Evolutionary conservation across 2,113 vertebrate genomes (phyloP).

Genomic region (Verasper variegatus): DNA sequence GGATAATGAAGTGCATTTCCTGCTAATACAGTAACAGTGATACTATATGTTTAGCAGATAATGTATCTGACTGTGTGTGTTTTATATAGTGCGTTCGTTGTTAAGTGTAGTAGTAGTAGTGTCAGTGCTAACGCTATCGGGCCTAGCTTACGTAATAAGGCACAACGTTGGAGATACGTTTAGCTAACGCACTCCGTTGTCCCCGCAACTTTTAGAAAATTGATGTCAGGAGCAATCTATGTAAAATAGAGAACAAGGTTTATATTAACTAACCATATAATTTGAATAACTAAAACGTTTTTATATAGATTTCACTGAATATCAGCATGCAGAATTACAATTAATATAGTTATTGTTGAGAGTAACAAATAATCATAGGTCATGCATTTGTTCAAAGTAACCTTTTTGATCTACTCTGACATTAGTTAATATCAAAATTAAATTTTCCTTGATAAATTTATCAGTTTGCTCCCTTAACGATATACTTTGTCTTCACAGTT

Average conservation of each 20-base stretch:
- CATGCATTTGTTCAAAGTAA: too few relatives aligned
- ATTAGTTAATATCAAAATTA: too few relatives aligned
- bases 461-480: neutral
- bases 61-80: too few relatives aligned
- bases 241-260: neutral
- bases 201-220: neutral
- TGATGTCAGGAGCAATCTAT: neutral
- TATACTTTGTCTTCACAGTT: slow-evolving; percentile 27
- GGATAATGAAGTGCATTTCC: neutral
- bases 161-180: slow-evolving; percentile 28
- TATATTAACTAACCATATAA: neutral
- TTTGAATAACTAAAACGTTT: too few relatives aligned
- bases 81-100: too few relatives aligned
- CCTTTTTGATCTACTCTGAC: too few relatives aligned
- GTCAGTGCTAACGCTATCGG: neutral
- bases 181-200: neutral
- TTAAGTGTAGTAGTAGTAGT: too few relatives aligned
- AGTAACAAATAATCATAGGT: too few relatives aligned
- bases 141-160: neutral
- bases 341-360: too few relatives aligned
- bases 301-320: too few relatives aligned
- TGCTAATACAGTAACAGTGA: neutral
- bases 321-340: too few relatives aligned
- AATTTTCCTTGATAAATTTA: too few relatives aligned
- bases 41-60: neutral